These are phyloP conservation scores for Esperia sulphurella DNA, from an alignment of 2,888 invertebrate species.

Conservation along the genomic window DNA sequence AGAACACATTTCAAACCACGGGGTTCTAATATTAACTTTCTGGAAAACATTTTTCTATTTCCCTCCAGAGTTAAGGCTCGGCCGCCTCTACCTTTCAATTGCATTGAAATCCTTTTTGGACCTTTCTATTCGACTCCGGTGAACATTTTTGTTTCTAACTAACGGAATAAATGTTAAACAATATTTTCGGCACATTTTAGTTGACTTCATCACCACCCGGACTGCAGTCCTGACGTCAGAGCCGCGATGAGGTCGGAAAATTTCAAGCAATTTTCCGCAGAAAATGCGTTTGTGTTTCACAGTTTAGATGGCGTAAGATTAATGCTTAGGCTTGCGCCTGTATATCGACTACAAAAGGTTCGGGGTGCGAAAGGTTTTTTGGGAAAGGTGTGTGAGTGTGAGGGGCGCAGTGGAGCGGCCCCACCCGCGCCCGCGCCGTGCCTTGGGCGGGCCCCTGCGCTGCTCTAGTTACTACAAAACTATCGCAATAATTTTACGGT, in stretches of 20 bases:
- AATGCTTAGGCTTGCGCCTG: conserved; percentile 63
- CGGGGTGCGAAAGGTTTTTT: conserved; percentile 42
- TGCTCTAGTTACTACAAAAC: conserved; percentile 8
- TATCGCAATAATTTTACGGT: conserved; percentile 19
- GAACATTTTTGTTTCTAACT: not conserved
- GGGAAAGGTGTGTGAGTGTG: conserved; percentile 33
- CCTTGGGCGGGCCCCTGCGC: conserved; percentile 52
- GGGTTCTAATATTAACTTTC: not conserved
- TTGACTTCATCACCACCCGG: conserved; percentile 16
- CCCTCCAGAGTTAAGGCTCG: not conserved
- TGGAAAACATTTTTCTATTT: not conserved
- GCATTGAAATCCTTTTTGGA: not conserved
- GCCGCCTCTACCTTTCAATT: not conserved
- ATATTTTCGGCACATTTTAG: conserved; percentile 6
- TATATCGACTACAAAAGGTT: conserved; percentile 37
- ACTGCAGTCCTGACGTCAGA: conserved; percentile 40
- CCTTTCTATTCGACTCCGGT: not conserved
- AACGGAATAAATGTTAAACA: conserved; percentile 6
- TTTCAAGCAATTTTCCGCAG: conserved; percentile 65
- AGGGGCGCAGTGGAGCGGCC: conserved; percentile 48
- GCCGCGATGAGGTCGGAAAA: conserved; percentile 55
- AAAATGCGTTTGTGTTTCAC: conserved; percentile 27
- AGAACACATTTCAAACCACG: not conserved
- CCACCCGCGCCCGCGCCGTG: conserved; percentile 43
- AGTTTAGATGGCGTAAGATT: conserved; percentile 30